Percentiles rank a stretch among this genome's conserved stretches.
Conservation (phyloP, 2,113 vertebrate genomes). For the Channa argus region DNA sequence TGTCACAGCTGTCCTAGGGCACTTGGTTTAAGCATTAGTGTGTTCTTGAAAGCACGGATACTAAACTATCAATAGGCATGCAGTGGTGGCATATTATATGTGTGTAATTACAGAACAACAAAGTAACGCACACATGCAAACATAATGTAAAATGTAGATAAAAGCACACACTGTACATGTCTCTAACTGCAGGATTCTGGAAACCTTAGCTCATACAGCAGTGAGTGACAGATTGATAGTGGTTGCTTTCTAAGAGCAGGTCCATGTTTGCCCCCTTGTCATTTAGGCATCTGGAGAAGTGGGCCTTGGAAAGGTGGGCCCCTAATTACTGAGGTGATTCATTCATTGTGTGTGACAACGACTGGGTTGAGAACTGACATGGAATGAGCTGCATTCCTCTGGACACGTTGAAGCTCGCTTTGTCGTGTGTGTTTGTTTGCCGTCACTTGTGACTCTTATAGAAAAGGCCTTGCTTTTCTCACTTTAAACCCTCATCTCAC, state of each 20-base stretch:
- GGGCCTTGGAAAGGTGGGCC: conserved; percentile 32
- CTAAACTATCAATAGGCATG: background rate
- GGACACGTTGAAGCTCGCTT: conserved; percentile 72
- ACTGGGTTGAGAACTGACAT: conserved; percentile 5
- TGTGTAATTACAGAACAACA: background rate
- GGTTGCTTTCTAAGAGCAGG: conserved; percentile 34
- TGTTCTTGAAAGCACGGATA: background rate
- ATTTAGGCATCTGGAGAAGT: conserved; percentile 37
- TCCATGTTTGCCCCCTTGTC: conserved; percentile 49
- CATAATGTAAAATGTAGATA: background rate
- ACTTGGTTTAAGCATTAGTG: conserved; percentile 19
- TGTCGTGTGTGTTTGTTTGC: conserved; percentile 57
- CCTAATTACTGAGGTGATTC: conserved; percentile 69
- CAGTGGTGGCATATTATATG: no score
- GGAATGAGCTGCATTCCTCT: conserved; percentile 75
- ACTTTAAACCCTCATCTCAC: conserved; percentile 25
- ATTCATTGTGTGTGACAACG: conserved; percentile 39
- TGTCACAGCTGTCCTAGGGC: conserved; percentile 24
- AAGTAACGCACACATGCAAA: conserved; percentile 2
- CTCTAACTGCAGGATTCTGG: conserved; percentile 7
- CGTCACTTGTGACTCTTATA: conserved; percentile 36
- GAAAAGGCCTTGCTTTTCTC: conserved; percentile 22
- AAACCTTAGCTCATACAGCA: conserved; percentile 44
- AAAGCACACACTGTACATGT: background rate
- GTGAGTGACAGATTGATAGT: conserved; percentile 54